phyloP scores from a whole-genome alignment of 1,140 invertebrate genomes.

The Alviniconcha marisindica region DNA sequence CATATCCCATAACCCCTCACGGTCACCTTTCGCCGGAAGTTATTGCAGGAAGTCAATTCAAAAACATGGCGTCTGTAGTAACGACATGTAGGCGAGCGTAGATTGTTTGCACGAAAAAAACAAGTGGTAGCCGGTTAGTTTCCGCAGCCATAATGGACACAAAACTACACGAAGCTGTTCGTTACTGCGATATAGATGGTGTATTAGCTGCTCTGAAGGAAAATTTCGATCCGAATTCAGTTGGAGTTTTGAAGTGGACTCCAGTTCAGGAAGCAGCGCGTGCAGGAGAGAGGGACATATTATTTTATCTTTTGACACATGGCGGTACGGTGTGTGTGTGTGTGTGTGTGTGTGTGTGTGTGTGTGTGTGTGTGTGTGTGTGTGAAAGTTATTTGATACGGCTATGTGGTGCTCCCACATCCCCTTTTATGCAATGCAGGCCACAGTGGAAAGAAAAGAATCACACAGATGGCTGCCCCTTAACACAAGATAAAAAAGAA shows the following conservation, averaged over 20 bases:
- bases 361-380: neutral
- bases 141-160: slow-evolving; percentile 34
- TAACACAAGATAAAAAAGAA: too few species aligned
- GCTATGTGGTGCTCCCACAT: too few species aligned
- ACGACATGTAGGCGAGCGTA: neutral
- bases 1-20: slow-evolving; percentile 59
- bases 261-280: slow-evolving; percentile 68
- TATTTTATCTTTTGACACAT: slow-evolving; percentile 58
- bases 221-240: slow-evolving; percentile 66
- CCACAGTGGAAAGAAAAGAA: too few species aligned
- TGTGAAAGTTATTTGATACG: too few species aligned
- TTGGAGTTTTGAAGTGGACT: slow-evolving; percentile 69
- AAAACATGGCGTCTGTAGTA: slow-evolving; percentile 40
- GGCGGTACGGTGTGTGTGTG: slow-evolving; percentile 51
- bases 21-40: slow-evolving; percentile 29
- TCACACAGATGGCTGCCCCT: too few species aligned
- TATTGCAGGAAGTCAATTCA: slow-evolving; percentile 1
- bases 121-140: too few species aligned
- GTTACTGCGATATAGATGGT: slow-evolving; percentile 63
- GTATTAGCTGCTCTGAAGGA: slow-evolving; percentile 61
- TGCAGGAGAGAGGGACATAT: slow-evolving; percentile 68
- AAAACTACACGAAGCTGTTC: slow-evolving; percentile 64
- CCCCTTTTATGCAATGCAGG: too few species aligned
- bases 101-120: neutral
- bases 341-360: neutral